These are phyloP conservation scores for Drosophila conformis DNA, from an alignment of 2,888 invertebrate genomes.

Conservation along the genomic window DNA sequence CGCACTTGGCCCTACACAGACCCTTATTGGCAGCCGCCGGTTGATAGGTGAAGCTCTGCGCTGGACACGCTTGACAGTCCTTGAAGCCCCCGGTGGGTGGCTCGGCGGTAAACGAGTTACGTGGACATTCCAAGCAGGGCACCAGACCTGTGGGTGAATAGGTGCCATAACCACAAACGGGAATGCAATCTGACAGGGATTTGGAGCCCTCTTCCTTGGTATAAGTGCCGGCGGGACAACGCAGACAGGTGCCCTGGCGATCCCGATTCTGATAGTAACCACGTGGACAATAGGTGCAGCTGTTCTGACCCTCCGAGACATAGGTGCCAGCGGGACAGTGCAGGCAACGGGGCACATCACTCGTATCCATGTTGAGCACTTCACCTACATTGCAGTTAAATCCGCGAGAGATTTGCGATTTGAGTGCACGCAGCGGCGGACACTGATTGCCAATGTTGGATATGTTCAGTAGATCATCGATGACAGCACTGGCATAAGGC, in stretches of 20 bases:
- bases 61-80: slow-evolving; percentile 96
- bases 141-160: slow-evolving; percentile 97
- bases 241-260: slow-evolving; percentile 94
- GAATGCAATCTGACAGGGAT: slow-evolving; percentile 93
- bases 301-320: slow-evolving; percentile 94
- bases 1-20: slow-evolving; percentile 94
- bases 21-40: slow-evolving; percentile 94
- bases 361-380: slow-evolving; percentile 96
- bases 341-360: slow-evolving; percentile 95
- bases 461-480: slow-evolving; percentile 94
- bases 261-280: slow-evolving; percentile 97
- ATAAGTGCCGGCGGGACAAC: slow-evolving; percentile 96
- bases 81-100: slow-evolving; percentile 96
- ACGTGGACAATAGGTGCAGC: slow-evolving; percentile 95
- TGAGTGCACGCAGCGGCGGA: slow-evolving; percentile 94
- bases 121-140: slow-evolving; percentile 96
- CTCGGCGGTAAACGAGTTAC: slow-evolving; percentile 94
- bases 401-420: slow-evolving; percentile 93
- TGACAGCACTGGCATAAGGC: slow-evolving; percentile 95
- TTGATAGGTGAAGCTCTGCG: slow-evolving; percentile 95
- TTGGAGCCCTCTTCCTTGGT: slow-evolving; percentile 96
- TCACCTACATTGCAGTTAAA: slow-evolving; percentile 97
- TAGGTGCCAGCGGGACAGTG: slow-evolving; percentile 99
- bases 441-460: slow-evolving; percentile 96
- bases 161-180: slow-evolving; percentile 98